These are phyloP conservation scores for Accipiter virgatus DNA, from an alignment of 2,113 vertebrate genomes.

Conservation along the genomic window DNA sequence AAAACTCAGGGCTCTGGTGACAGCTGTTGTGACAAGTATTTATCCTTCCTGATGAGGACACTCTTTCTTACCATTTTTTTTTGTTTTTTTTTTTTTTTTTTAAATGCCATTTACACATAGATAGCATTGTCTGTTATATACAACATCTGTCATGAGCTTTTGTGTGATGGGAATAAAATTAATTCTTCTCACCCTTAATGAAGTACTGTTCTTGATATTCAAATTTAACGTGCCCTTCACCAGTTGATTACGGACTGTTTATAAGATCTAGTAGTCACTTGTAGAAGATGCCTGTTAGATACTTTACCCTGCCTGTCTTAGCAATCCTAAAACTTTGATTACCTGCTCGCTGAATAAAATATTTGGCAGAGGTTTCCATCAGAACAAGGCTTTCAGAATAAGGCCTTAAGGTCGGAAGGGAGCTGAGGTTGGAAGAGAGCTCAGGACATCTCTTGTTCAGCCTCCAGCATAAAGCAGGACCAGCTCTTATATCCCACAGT, in stretches of 20 bases:
- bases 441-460: neutral
- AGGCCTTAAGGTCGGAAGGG: neutral
- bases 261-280: neutral
- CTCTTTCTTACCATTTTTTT: neutral
- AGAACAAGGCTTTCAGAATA: neutral
- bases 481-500: neutral
- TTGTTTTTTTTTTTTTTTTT: neutral
- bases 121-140: neutral
- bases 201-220: neutral
- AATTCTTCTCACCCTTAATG: neutral
- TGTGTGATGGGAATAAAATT: conserved; percentile 6
- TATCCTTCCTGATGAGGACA: neutral
- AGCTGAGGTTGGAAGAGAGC: neutral
- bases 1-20: neutral
- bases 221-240: neutral
- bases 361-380: neutral
- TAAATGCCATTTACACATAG: neutral
- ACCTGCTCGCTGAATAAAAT: neutral
- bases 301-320: neutral
- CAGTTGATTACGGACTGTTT: neutral
- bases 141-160: neutral
- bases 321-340: neutral
- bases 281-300: neutral
- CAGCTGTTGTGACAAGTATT: neutral
- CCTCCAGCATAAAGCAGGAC: neutral